Evolutionary conservation across 2,113 vertebrate genomes (phyloP).

Genomic region (Mystacornis crossleyi): DNA sequence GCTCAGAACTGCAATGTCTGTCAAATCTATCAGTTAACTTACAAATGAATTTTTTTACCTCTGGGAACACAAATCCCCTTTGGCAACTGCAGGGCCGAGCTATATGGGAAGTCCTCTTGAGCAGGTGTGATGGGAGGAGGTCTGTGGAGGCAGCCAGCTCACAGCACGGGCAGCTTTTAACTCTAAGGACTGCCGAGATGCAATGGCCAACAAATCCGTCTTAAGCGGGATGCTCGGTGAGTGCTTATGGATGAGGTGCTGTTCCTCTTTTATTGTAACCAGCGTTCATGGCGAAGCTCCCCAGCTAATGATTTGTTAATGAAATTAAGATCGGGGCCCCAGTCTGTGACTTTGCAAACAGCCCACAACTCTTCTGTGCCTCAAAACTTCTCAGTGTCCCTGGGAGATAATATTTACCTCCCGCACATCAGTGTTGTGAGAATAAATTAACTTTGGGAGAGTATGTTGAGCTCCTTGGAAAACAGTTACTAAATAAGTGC

Average conservation of each 20-base stretch:
- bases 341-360: neutral
- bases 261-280: neutral
- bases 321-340: neutral
- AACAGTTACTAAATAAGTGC: conserved; percentile 64
- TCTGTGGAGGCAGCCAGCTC: neutral
- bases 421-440: conserved; percentile 40
- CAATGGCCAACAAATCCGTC: neutral
- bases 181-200: neutral
- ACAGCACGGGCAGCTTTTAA: neutral
- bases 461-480: conserved; percentile 46
- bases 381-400: conserved; percentile 17
- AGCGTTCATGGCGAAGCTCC: fast-evolving
- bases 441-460: conserved; percentile 61
- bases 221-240: neutral
- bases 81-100: neutral
- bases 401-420: conserved; percentile 59
- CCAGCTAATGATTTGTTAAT: conserved; percentile 4
- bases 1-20: neutral
- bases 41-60: neutral
- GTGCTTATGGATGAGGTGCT: neutral
- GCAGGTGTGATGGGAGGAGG: neutral
- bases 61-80: neutral
- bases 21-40: neutral
- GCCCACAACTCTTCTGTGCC: neutral
- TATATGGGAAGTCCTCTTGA: neutral